Percentiles rank a stretch among this genome's conserved stretches.
Evolutionary conservation across 2,113 vertebrate genomes (phyloP).

Genomic region (Sinocyclocheilus anshuiensis): DNA sequence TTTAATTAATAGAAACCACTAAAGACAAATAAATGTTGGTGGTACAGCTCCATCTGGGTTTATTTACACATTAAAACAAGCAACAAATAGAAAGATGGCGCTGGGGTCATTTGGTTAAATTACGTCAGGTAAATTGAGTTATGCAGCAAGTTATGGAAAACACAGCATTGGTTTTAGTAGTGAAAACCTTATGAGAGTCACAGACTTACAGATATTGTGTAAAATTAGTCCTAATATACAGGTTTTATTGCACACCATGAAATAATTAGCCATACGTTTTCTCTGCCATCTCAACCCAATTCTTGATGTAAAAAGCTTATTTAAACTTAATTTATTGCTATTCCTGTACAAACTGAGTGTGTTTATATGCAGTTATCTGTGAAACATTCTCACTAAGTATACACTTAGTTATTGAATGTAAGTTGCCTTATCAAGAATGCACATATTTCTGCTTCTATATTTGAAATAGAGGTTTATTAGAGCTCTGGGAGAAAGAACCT

Average conservation of each 20-base stretch:
- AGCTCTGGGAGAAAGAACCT: neutral
- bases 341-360: neutral
- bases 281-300: neutral
- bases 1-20: constrained; percentile 5
- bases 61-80: constrained; percentile 18
- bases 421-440: neutral
- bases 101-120: neutral
- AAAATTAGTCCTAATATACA: neutral
- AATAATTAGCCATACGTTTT: neutral
- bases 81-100: neutral
- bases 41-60: neutral
- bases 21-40: constrained; percentile 3
- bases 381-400: neutral
- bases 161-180: neutral
- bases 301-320: neutral
- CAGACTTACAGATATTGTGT: neutral
- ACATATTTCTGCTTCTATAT: neutral
- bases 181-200: neutral
- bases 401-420: neutral
- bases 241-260: neutral
- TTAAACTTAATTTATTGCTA: neutral
- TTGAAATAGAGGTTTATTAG: neutral
- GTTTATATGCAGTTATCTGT: neutral
- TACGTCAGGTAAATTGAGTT: neutral
- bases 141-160: neutral